Percentiles rank a stretch among this genome's conserved stretches.
Evolutionary conservation across 2,888 invertebrate genomes (phyloP).

Genomic region (Sinelater perroti): DNA sequence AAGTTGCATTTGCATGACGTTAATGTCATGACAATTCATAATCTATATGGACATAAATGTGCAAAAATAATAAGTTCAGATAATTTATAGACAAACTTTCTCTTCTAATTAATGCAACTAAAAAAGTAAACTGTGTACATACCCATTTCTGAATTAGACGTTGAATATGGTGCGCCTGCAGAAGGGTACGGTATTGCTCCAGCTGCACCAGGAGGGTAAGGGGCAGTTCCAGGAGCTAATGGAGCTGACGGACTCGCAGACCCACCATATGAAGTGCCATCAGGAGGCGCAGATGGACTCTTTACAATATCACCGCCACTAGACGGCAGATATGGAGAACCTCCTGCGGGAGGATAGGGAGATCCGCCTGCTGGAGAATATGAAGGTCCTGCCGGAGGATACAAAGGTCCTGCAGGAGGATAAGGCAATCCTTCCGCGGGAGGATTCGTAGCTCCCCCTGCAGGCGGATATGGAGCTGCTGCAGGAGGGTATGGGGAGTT

Average conservation of each 20-base stretch:
- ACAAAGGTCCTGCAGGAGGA: constrained; percentile 15
- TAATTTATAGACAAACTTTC: too few species aligned
- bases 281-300: constrained; percentile 34
- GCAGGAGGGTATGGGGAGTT: constrained; percentile 8
- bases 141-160: too few species aligned
- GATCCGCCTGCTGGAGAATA: background rate
- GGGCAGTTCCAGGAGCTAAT: background rate
- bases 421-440: background rate
- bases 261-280: too few species aligned
- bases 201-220: background rate
- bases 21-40: too few species aligned
- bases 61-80: too few species aligned
- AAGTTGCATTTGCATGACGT: too few species aligned
- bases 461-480: constrained; percentile 27
- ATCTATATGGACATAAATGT: too few species aligned
- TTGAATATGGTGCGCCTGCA: too few species aligned
- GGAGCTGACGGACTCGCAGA: background rate
- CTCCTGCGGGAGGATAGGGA: background rate
- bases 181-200: too few species aligned
- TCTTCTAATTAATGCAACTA: too few species aligned
- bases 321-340: background rate
- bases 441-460: constrained; percentile 3
- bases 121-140: too few species aligned
- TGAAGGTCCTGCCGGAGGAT: background rate
- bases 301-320: background rate